These are phyloP conservation scores for Bradypus variegatus DNA, from an alignment of 2,797 vertebrate genomes.

Conservation along the genomic window DNA sequence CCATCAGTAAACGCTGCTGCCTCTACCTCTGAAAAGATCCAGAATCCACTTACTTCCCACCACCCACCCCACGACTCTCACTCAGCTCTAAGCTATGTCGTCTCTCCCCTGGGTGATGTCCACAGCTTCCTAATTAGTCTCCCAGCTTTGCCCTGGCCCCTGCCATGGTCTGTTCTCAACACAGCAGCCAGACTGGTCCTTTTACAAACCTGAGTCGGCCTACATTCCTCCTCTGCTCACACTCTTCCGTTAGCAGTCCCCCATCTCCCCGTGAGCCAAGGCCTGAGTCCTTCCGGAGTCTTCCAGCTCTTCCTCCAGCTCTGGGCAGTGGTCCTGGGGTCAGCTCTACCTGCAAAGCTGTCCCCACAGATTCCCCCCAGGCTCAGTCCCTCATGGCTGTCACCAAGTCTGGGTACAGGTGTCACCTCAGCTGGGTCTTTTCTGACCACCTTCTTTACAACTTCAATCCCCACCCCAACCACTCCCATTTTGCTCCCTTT, in stretches of 20 bases:
- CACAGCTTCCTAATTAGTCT: background rate
- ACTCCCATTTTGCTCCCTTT: background rate
- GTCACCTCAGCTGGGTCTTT: background rate
- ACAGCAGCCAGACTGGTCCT: background rate
- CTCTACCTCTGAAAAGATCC: background rate
- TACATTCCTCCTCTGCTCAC: background rate
- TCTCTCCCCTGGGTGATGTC: background rate
- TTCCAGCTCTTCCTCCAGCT: background rate
- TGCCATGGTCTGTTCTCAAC: background rate
- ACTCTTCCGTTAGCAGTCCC: background rate
- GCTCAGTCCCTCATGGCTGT: background rate
- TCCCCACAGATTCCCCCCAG: background rate
- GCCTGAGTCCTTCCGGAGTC: background rate
- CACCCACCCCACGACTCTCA: background rate
- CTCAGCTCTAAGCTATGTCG: background rate
- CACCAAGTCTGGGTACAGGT: background rate
- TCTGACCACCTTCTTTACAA: background rate
- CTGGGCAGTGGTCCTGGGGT: background rate
- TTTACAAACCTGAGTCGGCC: background rate
- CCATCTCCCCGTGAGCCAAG: background rate
- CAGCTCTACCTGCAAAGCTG: background rate
- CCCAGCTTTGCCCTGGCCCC: background rate
- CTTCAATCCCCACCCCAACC: background rate
- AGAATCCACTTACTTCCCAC: background rate
- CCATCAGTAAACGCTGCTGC: background rate